Evolutionary conservation across 2,797 vertebrate genomes (phyloP).

Genomic region (Orientallactaga sibirica): DNA sequence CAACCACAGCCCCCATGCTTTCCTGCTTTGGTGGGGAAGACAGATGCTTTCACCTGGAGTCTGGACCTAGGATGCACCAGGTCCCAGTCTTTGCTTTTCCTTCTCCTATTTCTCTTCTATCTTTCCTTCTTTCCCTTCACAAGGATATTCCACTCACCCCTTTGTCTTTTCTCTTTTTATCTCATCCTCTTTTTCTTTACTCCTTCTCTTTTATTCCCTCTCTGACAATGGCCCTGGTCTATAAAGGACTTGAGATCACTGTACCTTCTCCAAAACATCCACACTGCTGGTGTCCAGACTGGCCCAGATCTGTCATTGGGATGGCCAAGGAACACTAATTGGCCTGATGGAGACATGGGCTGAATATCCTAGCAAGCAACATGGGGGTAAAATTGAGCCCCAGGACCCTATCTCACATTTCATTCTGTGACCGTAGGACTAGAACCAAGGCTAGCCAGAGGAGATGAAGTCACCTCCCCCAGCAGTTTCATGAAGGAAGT

Average conservation of each 20-base stretch:
- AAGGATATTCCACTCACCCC: not conserved
- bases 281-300: fast-evolving
- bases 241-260: not conserved
- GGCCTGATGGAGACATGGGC: not conserved
- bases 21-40: not conserved
- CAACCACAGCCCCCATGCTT: not conserved
- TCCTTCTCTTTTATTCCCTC: not conserved
- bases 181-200: not conserved
- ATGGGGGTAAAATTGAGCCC: no score
- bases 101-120: no score
- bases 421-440: not conserved
- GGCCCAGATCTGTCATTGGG: not conserved
- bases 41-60: no score
- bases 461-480: no score
- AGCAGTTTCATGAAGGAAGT: not conserved
- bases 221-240: not conserved
- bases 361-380: fast-evolving
- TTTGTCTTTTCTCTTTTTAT: not conserved
- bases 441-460: not conserved
- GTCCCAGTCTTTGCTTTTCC: not conserved
- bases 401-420: no score
- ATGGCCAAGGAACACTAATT: fast-evolving
- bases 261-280: not conserved
- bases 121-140: not conserved
- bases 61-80: not conserved